Conservation (phyloP, 2,888 invertebrate genomes). For the Furcula furcula region DNA sequence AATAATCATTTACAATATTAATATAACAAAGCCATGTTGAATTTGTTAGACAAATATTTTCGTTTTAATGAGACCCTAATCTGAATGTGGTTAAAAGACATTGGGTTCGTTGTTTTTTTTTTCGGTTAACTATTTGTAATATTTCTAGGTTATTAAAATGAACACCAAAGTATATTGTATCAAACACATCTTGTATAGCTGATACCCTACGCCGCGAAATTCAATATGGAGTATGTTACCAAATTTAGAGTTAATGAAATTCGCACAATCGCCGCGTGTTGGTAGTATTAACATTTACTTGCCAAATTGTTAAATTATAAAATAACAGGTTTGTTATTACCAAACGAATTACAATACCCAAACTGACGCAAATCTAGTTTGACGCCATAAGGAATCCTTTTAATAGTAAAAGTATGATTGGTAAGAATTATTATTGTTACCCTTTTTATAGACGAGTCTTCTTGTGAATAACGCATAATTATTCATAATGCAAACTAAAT, state of each 20-base stretch:
- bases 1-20: constrained; percentile 26
- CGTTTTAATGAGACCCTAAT: constrained; percentile 26
- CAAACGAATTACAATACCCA: too few relatives aligned
- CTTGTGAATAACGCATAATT: too few relatives aligned
- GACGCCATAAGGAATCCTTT: too few relatives aligned
- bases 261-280: constrained; percentile 49
- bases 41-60: constrained; percentile 24
- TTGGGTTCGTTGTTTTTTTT: constrained; percentile 57
- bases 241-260: constrained; percentile 52
- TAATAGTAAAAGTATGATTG: too few relatives aligned
- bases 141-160: constrained; percentile 59
- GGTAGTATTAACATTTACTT: too few relatives aligned
- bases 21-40: constrained; percentile 27
- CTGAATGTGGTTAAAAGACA: constrained; percentile 63
- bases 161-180: constrained; percentile 65
- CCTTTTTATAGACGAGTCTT: too few relatives aligned
- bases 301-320: too few relatives aligned
- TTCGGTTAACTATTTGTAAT: constrained; percentile 71
- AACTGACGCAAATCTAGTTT: too few relatives aligned
- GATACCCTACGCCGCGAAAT: constrained; percentile 22
- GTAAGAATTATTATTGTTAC: too few relatives aligned
- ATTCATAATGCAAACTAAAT: too few relatives aligned
- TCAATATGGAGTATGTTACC: constrained; percentile 46
- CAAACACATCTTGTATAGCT: constrained; percentile 27
- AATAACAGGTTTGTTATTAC: too few relatives aligned